Evolutionary conservation across 1,140 invertebrate genomes (phyloP).

Genomic region (Musca vetustissima): DNA sequence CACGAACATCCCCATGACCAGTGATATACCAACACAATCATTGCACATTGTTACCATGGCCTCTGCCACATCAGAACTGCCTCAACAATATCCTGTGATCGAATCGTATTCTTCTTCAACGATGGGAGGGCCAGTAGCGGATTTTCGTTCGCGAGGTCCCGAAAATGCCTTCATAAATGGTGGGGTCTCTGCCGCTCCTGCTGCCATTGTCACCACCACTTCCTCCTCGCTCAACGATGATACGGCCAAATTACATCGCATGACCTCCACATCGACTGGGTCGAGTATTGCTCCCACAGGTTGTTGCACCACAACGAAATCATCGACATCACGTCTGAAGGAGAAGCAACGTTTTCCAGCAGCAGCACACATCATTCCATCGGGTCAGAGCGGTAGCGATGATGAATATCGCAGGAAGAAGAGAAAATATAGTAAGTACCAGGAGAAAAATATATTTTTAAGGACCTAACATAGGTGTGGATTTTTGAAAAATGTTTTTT

Average conservation of each 20-base stretch:
- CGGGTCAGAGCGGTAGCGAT: slow-evolving; percentile 48
- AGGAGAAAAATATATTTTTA: too few relatives aligned
- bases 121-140: not conserved
- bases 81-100: slow-evolving; percentile 18
- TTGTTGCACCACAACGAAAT: slow-evolving; percentile 44
- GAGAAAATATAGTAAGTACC: slow-evolving; percentile 54
- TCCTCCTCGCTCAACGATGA: slow-evolving; percentile 9
- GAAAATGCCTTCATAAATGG: not conserved
- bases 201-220: slow-evolving; percentile 12
- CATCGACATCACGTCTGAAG: slow-evolving; percentile 34
- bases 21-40: not conserved
- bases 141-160: not conserved
- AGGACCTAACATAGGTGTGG: too few relatives aligned
- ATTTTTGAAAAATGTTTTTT: too few relatives aligned
- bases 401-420: slow-evolving; percentile 51
- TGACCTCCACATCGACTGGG: slow-evolving; percentile 52
- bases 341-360: slow-evolving; percentile 40
- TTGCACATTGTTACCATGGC: slow-evolving; percentile 20
- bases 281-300: slow-evolving; percentile 46
- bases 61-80: not conserved
- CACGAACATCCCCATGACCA: not conserved
- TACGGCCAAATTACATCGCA: slow-evolving; percentile 40
- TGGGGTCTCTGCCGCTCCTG: slow-evolving; percentile 9
- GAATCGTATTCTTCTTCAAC: not conserved
- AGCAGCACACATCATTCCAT: slow-evolving; percentile 31